Base-by-base conservation (phyloP, 2,888 invertebrate species). In the Selenia dentaria region DNA sequence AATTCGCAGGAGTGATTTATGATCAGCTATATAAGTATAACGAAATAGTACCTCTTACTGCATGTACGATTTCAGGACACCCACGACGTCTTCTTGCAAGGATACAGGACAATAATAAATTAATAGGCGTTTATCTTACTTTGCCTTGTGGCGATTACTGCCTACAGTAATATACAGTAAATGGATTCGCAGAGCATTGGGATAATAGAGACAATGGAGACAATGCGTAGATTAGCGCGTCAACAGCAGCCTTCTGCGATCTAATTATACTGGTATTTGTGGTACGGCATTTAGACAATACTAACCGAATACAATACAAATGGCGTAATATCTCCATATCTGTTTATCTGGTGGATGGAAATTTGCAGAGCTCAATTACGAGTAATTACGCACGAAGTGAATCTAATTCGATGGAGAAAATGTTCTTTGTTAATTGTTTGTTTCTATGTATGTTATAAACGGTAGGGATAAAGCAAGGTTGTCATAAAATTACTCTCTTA, bases 151-250 rank as follows among this genome's bases (percentile, higher is more conserved):
- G n/a, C n/a, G n/a, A n/a, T n/a, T n/a, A n/a, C n/a, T n/a, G n/a
- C n/a, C n/a, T n/a, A n/a, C n/a, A n/a, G n/a, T n/a, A n/a, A n/a
- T n/a, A n/a, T n/a, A n/a, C n/a, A n/a, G n/a, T n/a, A n/a, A n/a
- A n/a, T n/a, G n/a, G 45, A 25, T 35, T 32, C 27, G 34, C 28
- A 31, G 25, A 35, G 11, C 40, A 34, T 45, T 39, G 39, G 46
- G 41, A 34, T 53, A 64, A 59, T 57, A 47, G 46, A 54, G 42
- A 68, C 67, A 67, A 65, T 61, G 48, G n/a, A 57, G 41, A 69
- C 70, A 67, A 67, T 59, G 48, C 53, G 38, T 42, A 57, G 63
- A 67, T 67, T 64, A 65, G 32, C 32, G 54, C 44, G 54, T 31
- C 57, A 54, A 59, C 57, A 55, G 54, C 31, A 51, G 42, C 40